Evolutionary conservation across 2,113 vertebrate genomes (phyloP).

Genomic region (human): GRCh38 chr16:78159501-78160000

Average conservation of each 20-base stretch:
- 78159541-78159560: background rate
- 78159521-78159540: background rate
- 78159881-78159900: background rate
- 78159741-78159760: background rate
- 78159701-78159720: background rate
- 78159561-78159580: background rate
- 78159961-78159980: background rate
- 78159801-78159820: too few relatives aligned
- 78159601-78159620: background rate
- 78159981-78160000: background rate
- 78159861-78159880: background rate
- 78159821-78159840: too few relatives aligned
- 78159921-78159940: accelerated
- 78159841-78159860: background rate
- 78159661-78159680: too few relatives aligned
- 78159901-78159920: background rate
- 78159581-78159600: background rate
- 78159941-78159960: background rate
- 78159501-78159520: background rate
- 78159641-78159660: background rate
- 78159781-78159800: too few relatives aligned
- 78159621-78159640: background rate
- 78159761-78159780: too few relatives aligned
- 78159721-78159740: background rate
- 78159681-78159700: background rate